A percentile compares a stretch with the other conserved stretches of the same genome.
phyloP scores from a whole-genome alignment of 2,113 vertebrate species.

The Platysternon megacephalum region DNA sequence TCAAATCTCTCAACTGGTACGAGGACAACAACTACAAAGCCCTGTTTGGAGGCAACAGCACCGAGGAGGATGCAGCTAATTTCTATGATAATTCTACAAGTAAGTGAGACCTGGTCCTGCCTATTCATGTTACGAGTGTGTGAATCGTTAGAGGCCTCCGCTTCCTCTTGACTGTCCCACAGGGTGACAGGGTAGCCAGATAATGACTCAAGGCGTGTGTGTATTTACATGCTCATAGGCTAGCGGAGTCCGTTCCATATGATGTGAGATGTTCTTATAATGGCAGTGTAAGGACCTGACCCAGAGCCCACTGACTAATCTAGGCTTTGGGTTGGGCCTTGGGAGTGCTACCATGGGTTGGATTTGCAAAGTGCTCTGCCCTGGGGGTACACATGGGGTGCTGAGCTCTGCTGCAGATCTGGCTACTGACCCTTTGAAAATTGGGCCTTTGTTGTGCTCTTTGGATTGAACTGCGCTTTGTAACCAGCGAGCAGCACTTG shows the following conservation, averaged over 20 bases:
- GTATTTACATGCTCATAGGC: not conserved
- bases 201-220: not conserved
- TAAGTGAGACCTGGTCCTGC: conserved; percentile 61
- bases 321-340: not conserved
- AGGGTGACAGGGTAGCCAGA: not conserved
- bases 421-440: not conserved
- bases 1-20: conserved; percentile 99
- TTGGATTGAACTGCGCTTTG: not conserved
- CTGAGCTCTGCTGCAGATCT: not conserved
- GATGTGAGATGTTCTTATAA: not conserved
- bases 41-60: conserved; percentile 86
- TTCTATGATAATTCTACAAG: conserved; percentile 86
- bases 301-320: not conserved
- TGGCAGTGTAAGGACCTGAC: not conserved
- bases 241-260: not conserved
- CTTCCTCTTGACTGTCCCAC: not conserved
- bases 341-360: not conserved
- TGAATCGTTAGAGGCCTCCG: not conserved
- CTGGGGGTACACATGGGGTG: not conserved
- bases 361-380: not conserved
- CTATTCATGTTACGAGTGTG: not conserved
- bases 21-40: conserved; percentile 99
- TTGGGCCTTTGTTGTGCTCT: not conserved
- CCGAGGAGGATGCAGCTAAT: conserved; percentile 75
- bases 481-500: not conserved